These are phyloP conservation scores for Globodera ellingtonae DNA, from an alignment of 1,140 invertebrate genomes.

Conservation along the genomic window DNA sequence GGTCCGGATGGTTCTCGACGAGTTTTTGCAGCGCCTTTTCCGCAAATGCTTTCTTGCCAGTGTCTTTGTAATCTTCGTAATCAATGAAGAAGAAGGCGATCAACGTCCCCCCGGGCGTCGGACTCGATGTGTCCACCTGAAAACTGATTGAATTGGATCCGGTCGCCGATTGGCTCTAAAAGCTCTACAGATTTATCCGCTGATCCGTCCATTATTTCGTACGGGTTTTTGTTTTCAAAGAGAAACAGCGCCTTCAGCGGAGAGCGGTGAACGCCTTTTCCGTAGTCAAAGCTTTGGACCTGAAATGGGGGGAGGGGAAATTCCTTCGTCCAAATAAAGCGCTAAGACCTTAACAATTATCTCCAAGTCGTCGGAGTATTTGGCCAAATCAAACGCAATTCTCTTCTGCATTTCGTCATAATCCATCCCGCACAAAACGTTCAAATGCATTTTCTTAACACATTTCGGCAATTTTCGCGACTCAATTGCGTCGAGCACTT, in stretches of 20 bases:
- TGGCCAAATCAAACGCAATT: not conserved
- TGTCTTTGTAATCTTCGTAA: not conserved
- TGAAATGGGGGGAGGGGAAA: not conserved
- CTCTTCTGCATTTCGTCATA: not conserved
- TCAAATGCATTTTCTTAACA: not conserved
- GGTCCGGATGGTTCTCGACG: not conserved
- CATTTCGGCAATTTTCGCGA: not conserved
- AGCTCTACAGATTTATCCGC: not conserved
- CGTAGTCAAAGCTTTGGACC: not conserved
- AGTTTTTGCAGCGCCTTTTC: not conserved
- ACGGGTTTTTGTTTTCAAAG: not conserved
- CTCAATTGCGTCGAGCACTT: not conserved
- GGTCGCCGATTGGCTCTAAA: too few relatives aligned
- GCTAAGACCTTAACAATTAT: not conserved
- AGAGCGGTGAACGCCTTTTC: not conserved
- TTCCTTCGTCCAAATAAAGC: not conserved
- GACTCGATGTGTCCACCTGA: not conserved
- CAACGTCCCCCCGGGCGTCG: not conserved
- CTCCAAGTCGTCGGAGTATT: not conserved
- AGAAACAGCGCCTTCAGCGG: not conserved
- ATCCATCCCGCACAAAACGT: not conserved
- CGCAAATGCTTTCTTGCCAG: not conserved
- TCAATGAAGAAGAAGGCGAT: not conserved
- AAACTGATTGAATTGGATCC: not conserved
- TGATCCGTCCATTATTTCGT: not conserved